Conservation (phyloP, 2,113 vertebrate genomes). For the Amphilophus citrinellus region DNA sequence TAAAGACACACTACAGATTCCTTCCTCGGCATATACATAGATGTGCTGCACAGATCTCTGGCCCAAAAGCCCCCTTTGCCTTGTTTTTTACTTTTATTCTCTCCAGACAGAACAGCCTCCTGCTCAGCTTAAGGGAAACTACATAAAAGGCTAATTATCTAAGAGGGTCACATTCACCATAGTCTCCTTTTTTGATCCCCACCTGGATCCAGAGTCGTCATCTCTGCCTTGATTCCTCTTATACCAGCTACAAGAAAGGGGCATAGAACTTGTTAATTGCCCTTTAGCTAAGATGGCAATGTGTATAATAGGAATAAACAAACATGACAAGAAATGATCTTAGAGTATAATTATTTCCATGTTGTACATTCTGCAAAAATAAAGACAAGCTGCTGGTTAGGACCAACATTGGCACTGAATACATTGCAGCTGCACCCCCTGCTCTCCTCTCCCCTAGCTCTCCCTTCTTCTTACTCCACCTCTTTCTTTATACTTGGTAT, state of each 20-base stretch:
- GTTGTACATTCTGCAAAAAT: background rate
- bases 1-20: background rate
- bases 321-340: background rate
- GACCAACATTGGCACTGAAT: background rate
- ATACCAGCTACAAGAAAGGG: background rate
- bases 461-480: conserved; percentile 2
- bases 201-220: background rate
- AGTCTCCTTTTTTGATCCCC: background rate
- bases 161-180: background rate
- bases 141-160: background rate
- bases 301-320: conserved; percentile 11
- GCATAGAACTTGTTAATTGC: conserved; percentile 1
- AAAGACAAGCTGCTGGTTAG: conserved; percentile 30
- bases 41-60: background rate
- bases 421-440: background rate
- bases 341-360: conserved; percentile 2
- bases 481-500: conserved; percentile 19
- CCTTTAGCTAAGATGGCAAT: conserved; percentile 11
- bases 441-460: background rate
- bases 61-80: background rate
- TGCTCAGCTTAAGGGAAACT: background rate
- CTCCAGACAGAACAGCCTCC: background rate
- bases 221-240: background rate
- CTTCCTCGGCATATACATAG: background rate
- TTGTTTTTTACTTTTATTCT: background rate